These are phyloP conservation scores for Acrocera orbiculus DNA, from an alignment of 2,888 invertebrate genomes.

Conservation along the genomic window DNA sequence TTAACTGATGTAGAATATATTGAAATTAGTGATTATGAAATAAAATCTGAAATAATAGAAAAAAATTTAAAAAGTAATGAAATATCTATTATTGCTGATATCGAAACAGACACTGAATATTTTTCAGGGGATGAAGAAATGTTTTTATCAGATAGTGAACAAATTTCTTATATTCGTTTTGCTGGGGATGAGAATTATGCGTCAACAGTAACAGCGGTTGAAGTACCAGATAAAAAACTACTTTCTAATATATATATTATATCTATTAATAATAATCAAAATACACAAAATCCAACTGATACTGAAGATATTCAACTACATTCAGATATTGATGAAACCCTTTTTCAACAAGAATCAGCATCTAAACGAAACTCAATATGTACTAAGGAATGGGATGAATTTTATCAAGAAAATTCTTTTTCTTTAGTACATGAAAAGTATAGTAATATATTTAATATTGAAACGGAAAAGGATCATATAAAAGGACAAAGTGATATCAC, in stretches of 20 bases:
- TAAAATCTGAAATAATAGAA: slow-evolving; percentile 9
- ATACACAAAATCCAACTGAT: slow-evolving; percentile 25
- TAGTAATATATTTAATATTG: slow-evolving; percentile 30
- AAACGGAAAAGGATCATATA: slow-evolving; percentile 34
- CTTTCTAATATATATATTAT: slow-evolving; percentile 5
- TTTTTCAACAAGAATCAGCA: slow-evolving; percentile 1
- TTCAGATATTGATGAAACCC: slow-evolving; percentile 32
- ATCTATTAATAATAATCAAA: not conserved
- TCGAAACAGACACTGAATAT: slow-evolving; percentile 31
- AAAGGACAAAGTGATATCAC: slow-evolving; percentile 31
- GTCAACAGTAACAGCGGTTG: slow-evolving; percentile 13
- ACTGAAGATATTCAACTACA: slow-evolving; percentile 32
- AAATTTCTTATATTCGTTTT: slow-evolving; percentile 7
- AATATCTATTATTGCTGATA: slow-evolving; percentile 14
- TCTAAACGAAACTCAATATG: slow-evolving; percentile 20
- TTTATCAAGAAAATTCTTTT: slow-evolving; percentile 29
- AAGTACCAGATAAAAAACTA: slow-evolving; percentile 10
- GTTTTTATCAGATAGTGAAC: slow-evolving; percentile 9
- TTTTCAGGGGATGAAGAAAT: slow-evolving; percentile 27
- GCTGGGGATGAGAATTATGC: slow-evolving; percentile 13
- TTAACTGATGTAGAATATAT: slow-evolving; percentile 31
- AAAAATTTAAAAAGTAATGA: slow-evolving; percentile 8
- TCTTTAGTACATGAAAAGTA: slow-evolving; percentile 32
- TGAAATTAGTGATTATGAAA: slow-evolving; percentile 25
- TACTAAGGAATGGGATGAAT: slow-evolving; percentile 27